These are phyloP conservation scores for Scaptomyza caliginosa DNA, from an alignment of 2,888 invertebrate species.

Conservation along the genomic window DNA sequence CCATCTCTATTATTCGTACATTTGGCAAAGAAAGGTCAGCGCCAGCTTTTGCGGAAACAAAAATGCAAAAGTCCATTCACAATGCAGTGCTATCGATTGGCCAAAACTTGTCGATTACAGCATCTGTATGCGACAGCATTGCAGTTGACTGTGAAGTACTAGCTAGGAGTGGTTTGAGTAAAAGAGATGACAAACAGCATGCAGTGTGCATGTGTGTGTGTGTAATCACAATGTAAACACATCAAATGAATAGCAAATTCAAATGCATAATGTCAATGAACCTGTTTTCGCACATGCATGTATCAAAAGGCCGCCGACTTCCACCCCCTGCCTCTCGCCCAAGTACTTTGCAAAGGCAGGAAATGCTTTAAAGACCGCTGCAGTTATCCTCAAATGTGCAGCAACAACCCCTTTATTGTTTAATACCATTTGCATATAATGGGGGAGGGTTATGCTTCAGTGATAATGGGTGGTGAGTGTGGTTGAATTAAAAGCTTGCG, in stretches of 20 bases:
- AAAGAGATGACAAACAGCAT: neutral
- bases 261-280: conserved; percentile 55
- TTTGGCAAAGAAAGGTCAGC: conserved; percentile 59
- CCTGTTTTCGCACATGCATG: conserved; percentile 17
- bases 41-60: conserved; percentile 32
- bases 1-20: conserved; percentile 10
- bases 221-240: conserved; percentile 45
- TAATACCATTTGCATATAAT: conserved; percentile 1
- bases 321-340: conserved; percentile 3
- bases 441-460: conserved; percentile 26
- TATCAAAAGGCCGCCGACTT: neutral
- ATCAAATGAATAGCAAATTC: conserved; percentile 33
- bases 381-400: conserved; percentile 55
- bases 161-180: neutral
- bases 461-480: conserved; percentile 47
- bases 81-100: conserved; percentile 55
- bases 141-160: conserved; percentile 18
- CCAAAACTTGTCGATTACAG: conserved; percentile 37
- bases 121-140: conserved; percentile 31
- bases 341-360: conserved; percentile 13
- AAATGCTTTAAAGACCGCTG: conserved; percentile 35
- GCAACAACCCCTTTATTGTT: conserved; percentile 31
- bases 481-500: conserved; percentile 68
- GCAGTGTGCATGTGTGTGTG: conserved; percentile 6
- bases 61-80: conserved; percentile 24